These are phyloP conservation scores for Octodon degus DNA, from an alignment of 2,113 vertebrate species.

Conservation along the genomic window DNA sequence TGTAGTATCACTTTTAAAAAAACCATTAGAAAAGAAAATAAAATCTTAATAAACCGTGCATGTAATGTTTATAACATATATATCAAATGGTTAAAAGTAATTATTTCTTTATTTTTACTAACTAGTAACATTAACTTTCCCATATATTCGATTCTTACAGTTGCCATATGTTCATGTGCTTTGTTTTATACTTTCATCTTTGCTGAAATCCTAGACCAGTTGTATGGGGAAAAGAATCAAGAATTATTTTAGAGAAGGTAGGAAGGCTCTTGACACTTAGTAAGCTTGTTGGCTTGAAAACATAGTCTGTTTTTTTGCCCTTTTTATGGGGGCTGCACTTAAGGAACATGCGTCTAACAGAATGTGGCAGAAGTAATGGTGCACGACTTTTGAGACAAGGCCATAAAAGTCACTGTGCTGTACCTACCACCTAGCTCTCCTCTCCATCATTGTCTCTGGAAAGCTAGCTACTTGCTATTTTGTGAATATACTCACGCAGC, in stretches of 20 bases:
- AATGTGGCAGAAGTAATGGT: background rate
- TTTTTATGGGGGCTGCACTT: background rate
- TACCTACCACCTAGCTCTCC: background rate
- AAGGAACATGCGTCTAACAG: background rate
- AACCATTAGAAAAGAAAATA: background rate
- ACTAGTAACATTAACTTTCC: background rate
- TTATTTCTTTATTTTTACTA: background rate
- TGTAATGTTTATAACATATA: background rate
- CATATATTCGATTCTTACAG: background rate
- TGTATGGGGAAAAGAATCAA: background rate
- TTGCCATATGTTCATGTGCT: background rate
- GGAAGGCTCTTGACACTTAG: constrained; percentile 1
- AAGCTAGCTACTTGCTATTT: background rate
- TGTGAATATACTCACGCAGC: background rate
- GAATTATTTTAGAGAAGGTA: background rate
- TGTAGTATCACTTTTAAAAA: background rate
- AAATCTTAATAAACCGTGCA: background rate
- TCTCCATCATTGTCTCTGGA: background rate
- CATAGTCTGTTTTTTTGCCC: background rate
- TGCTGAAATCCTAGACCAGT: background rate
- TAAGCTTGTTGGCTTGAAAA: constrained; percentile 31
- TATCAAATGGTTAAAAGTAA: constrained; percentile 18
- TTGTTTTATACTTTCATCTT: background rate
- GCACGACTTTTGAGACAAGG: background rate
- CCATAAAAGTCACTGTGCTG: background rate